Conservation (phyloP, 2,888 invertebrate species). For the Coelopa pilipes region DNA sequence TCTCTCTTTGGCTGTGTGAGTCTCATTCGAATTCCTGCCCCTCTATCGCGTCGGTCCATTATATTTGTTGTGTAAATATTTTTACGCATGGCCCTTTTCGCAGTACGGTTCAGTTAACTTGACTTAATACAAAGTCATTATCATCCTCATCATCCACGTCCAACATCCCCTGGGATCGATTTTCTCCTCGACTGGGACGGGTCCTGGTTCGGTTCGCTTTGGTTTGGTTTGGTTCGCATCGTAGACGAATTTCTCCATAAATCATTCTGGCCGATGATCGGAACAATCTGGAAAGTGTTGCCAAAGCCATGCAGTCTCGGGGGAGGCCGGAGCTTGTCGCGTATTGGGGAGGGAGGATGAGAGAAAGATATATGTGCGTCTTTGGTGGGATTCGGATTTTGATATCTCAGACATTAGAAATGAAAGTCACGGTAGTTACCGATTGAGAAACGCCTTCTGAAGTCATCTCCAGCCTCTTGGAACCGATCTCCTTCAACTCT, state of each 20-base stretch:
- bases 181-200: constrained; percentile 34
- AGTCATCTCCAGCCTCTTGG: too few relatives aligned
- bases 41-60: background rate
- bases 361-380: too few relatives aligned
- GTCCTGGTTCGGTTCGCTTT: constrained; percentile 22
- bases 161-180: constrained; percentile 35
- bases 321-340: too few relatives aligned
- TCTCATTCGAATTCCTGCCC: too few relatives aligned
- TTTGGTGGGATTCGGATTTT: too few relatives aligned
- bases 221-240: constrained; percentile 30
- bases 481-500: too few relatives aligned
- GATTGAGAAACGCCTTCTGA: too few relatives aligned
- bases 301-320: constrained; percentile 39
- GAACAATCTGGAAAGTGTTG: constrained; percentile 59
- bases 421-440: too few relatives aligned
- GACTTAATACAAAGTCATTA: constrained; percentile 42
- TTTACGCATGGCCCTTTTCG: constrained; percentile 64
- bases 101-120: constrained; percentile 61
- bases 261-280: constrained; percentile 58
- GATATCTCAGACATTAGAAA: too few relatives aligned
- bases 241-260: constrained; percentile 59
- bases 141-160: constrained; percentile 31
- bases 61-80: constrained; percentile 62
- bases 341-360: too few relatives aligned
- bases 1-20: background rate